phyloP scores from a whole-genome alignment of 2,113 vertebrate species.

The Phylloscopus trochilus region DNA sequence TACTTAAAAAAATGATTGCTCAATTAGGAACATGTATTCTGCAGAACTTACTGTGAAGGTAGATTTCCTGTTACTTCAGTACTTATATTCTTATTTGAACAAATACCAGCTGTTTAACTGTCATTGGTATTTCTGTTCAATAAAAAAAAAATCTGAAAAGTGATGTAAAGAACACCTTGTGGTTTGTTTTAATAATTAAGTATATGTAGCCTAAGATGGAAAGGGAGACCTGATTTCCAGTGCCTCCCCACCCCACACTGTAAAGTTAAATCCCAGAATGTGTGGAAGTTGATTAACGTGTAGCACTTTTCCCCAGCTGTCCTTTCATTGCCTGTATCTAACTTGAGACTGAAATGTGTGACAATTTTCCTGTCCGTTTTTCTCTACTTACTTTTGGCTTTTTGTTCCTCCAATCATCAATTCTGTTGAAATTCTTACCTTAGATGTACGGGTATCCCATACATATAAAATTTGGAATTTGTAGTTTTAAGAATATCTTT shows the following conservation, averaged over 20 bases:
- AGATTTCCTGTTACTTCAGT: constrained; percentile 5
- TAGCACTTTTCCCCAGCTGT: not conserved
- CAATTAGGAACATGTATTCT: not conserved
- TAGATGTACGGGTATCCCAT: not conserved
- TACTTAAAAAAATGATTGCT: not conserved
- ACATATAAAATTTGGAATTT: not conserved
- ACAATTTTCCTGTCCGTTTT: not conserved
- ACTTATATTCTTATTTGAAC: not conserved
- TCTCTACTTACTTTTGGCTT: not conserved
- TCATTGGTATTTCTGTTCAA: not conserved
- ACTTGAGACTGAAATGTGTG: not conserved
- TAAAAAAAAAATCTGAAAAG: not conserved
- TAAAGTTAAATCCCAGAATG: not conserved
- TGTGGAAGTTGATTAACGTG: not conserved
- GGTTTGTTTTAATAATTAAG: not conserved
- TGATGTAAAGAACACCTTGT: not conserved
- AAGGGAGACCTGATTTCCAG: not conserved
- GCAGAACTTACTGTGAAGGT: not conserved
- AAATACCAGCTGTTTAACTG: not conserved
- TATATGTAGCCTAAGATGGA: not conserved
- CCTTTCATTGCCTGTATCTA: not conserved
- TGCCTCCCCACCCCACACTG: accelerated
- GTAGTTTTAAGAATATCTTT: not conserved
- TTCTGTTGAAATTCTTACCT: not conserved
- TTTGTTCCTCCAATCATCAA: not conserved